These are phyloP conservation scores for Vulpes lagopus DNA, from an alignment of 2,113 vertebrate species.

Conservation along the genomic window DNA sequence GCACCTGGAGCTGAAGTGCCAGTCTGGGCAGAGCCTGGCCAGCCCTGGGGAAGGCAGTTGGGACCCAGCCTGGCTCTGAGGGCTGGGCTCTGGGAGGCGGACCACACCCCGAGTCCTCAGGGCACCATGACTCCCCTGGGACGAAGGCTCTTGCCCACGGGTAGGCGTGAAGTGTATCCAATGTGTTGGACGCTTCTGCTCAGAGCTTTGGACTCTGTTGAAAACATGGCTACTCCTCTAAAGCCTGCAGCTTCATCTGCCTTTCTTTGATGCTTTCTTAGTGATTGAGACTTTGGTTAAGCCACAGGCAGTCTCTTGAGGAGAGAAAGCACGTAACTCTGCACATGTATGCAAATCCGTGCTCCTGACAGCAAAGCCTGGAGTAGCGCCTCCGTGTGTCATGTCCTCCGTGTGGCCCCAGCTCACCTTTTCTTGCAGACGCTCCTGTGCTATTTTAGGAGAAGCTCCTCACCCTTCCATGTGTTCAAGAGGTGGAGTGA, in stretches of 20 bases:
- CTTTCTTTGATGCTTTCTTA: constrained; percentile 17
- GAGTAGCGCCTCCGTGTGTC: background rate
- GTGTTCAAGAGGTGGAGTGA: background rate
- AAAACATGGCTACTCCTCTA: constrained; percentile 32
- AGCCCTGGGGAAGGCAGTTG: background rate
- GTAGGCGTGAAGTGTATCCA: background rate
- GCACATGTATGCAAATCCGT: background rate
- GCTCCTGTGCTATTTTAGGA: background rate
- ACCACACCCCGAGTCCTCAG: background rate
- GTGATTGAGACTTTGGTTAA: background rate
- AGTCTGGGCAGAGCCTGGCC: background rate
- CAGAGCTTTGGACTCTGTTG: constrained; percentile 6
- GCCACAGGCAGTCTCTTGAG: background rate
- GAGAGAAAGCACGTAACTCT: background rate
- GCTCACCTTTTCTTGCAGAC: background rate
- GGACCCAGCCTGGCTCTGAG: background rate
- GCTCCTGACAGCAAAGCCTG: background rate
- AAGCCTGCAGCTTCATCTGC: background rate
- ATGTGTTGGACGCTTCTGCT: background rate
- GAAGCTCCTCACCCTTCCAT: background rate
- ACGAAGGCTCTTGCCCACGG: background rate
- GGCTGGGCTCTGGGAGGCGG: background rate
- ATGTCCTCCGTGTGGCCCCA: background rate
- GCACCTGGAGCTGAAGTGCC: background rate
- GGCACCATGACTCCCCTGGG: background rate